phyloP scores from a whole-genome alignment of 2,888 invertebrate species.

The Drosophila gaucha region DNA sequence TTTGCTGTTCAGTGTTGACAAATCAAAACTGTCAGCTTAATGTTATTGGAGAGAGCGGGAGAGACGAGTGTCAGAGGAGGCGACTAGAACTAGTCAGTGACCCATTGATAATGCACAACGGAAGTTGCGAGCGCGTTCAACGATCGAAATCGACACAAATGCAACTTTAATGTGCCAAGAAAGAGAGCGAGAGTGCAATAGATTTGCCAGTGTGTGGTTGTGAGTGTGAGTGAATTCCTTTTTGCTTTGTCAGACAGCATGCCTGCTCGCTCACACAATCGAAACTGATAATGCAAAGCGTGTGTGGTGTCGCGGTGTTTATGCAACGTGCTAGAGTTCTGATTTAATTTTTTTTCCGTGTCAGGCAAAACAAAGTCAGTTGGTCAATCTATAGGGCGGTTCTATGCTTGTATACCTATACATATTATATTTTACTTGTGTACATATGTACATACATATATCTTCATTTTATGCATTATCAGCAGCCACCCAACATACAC shows the following conservation, averaged over 20 bases:
- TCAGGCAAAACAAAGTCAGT: conserved; percentile 11
- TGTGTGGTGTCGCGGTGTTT: conserved; percentile 20
- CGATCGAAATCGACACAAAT: conserved; percentile 23
- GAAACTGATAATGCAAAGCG: conserved; percentile 43
- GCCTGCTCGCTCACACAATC: conserved; percentile 3
- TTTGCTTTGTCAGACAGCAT: conserved; percentile 3
- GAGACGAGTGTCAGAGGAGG: neutral
- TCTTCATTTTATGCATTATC: conserved; percentile 28
- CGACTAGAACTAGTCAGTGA: conserved; percentile 53
- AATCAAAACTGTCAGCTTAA: conserved; percentile 17
- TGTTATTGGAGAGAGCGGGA: too few relatives aligned
- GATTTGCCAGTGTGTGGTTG: conserved; percentile 7
- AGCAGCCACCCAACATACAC: conserved; percentile 8
- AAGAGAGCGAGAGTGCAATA: conserved; percentile 16
- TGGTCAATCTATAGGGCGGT: conserved; percentile 14
- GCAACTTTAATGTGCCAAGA: conserved; percentile 13
- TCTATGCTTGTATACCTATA: conserved; percentile 3
- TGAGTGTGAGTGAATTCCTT: conserved; percentile 9
- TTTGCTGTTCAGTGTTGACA: conserved; percentile 28
- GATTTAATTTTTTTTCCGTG: conserved; percentile 9
- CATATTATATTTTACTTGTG: conserved; percentile 6
- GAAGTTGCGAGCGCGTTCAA: conserved; percentile 47
- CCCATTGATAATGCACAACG: conserved; percentile 71
- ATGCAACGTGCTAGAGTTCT: conserved; percentile 37
- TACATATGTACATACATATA: too few relatives aligned